Percentiles rank a stretch among this genome's conserved stretches.
Conservation (phyloP, 2,113 vertebrate genomes). For the Dascyllus trimaculatus region DNA sequence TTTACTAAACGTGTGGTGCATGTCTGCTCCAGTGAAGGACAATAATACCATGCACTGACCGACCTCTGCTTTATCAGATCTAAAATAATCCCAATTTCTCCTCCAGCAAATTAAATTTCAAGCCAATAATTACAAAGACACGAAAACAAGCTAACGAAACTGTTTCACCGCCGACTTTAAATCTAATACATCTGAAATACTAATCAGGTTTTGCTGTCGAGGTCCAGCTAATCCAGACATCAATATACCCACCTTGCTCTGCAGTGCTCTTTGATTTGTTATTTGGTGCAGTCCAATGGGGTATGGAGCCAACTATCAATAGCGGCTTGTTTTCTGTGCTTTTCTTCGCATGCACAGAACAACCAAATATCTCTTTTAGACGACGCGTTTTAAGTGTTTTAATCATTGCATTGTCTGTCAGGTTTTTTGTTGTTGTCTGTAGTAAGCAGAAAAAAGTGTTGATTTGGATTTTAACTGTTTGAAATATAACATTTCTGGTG, state of each 20-base stretch:
- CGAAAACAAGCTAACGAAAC: slow-evolving; percentile 19
- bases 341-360: slow-evolving; percentile 25
- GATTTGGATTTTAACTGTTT: too few relatives aligned
- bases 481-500: not conserved
- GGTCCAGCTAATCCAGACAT: slow-evolving; percentile 66
- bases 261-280: slow-evolving; percentile 73
- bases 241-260: slow-evolving; percentile 67
- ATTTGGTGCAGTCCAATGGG: slow-evolving; percentile 71
- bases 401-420: too few relatives aligned
- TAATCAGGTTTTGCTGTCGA: slow-evolving; percentile 57
- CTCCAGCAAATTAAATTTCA: slow-evolving; percentile 24
- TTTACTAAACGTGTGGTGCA: not conserved
- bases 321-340: slow-evolving; percentile 43
- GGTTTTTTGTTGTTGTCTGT: too few relatives aligned
- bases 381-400: too few relatives aligned
- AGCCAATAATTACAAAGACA: slow-evolving; percentile 23
- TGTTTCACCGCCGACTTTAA: slow-evolving; percentile 36
- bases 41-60: not conserved
- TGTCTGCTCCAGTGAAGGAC: not conserved
- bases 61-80: slow-evolving; percentile 20
- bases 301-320: slow-evolving; percentile 53
- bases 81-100: slow-evolving; percentile 20
- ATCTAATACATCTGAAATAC: slow-evolving; percentile 53
- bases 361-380: not conserved
- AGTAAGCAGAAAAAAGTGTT: too few relatives aligned